Base-by-base conservation (phyloP, 1,140 invertebrate genomes). In the Psilanteris sp. region DNA sequence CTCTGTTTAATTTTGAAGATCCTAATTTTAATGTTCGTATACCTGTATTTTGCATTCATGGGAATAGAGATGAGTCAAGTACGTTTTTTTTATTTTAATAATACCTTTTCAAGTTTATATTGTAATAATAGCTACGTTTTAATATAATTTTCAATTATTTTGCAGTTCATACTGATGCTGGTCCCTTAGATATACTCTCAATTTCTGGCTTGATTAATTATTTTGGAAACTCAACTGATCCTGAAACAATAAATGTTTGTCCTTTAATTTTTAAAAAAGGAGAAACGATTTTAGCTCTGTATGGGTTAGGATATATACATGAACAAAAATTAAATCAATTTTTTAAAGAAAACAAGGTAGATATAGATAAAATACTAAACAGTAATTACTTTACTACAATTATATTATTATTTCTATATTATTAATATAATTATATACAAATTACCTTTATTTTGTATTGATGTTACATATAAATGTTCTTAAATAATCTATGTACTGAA, bases 1-100 rank as follows among this genome's bases (percentile, higher is more conserved):
- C n/a, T n/a, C n/a, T n/a, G n/a, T 91, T 98, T 0, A 99, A 99
- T 85, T 99, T 96, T 88, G 93, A 97, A 88, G 97, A 99, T 91
- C 94, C 95, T 3, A 98, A 99, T 89, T 87, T 99, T 0, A 99
- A 98, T 85, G 90, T 98, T 75, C 91, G 92, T 10, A 93, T 97
- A 81, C 97, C 96, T 14, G 89, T 98, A 41, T 96, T 97, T 83
- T 95, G 93, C 39, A 96, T 97, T 82, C 96, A 96, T 90, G 97
- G 97, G 72, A 99, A 98, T 88, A 96, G 97, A 88, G 97, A 99
- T 90, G 98, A 99, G 89, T 96, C 98, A 22, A 94, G 94, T 82
- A 93, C 87, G 79, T 59, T 59, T 20, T 3, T n/a, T n/a, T n/a
- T n/a, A n/a, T n/a, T n/a, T n/a, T n/a, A n/a, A n/a, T n/a, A n/a